Evolutionary conservation across 1,140 invertebrate species (phyloP).

Genomic region (honey bee (Apis mellifera)): DNA sequence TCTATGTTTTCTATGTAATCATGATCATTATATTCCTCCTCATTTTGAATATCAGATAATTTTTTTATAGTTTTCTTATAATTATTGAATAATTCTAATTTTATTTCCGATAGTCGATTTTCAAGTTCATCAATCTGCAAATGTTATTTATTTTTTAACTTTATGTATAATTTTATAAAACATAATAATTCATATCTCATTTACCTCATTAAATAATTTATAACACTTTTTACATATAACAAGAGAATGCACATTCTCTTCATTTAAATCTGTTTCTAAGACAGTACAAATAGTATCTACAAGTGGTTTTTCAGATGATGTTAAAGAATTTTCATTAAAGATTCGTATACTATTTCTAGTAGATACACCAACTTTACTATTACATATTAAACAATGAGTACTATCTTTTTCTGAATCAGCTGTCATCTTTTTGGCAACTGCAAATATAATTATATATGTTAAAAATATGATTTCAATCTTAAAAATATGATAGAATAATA

Average conservation of each 20-base stretch:
- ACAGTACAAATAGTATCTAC: constrained; percentile 79
- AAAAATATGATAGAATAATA: not conserved
- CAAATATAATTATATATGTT: constrained; percentile 20
- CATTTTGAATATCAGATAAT: constrained; percentile 54
- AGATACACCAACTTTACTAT: constrained; percentile 81
- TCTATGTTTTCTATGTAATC: constrained; percentile 77
- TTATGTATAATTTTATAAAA: not conserved
- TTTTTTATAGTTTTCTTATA: constrained; percentile 79
- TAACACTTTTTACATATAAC: constrained; percentile 86
- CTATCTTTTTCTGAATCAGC: constrained; percentile 70
- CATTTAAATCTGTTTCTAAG: constrained; percentile 80
- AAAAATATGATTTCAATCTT: not conserved
- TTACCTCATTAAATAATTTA: constrained; percentile 82
- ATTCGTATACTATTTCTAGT: constrained; percentile 82
- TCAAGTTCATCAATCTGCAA: constrained; percentile 83
- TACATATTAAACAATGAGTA: constrained; percentile 82
- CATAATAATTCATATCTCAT: not conserved
- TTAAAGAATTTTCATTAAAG: constrained; percentile 75
- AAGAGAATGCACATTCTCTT: constrained; percentile 80
- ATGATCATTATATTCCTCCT: constrained; percentile 78
- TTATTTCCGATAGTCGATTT: constrained; percentile 79
- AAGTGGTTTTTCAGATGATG: constrained; percentile 78
- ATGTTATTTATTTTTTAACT: constrained; percentile 4
- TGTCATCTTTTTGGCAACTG: constrained; percentile 68
- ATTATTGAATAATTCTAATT: constrained; percentile 76